These are phyloP conservation scores for Pterocles burchelli DNA, from an alignment of 2,113 vertebrate species.

Conservation along the genomic window DNA sequence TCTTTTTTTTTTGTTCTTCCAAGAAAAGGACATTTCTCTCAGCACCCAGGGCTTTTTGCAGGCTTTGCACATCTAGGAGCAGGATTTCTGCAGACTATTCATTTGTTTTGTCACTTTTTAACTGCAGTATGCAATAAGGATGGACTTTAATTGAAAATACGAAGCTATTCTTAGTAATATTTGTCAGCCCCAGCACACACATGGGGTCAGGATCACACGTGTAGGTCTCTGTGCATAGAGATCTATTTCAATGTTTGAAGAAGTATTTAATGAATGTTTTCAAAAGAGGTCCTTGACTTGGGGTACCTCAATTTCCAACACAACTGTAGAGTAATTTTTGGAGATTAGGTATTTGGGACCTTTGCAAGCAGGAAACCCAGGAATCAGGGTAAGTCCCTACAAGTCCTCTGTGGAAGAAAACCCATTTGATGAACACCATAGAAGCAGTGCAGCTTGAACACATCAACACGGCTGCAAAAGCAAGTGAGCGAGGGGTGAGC, in stretches of 20 bases:
- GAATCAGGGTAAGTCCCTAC: background rate
- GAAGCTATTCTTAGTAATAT: background rate
- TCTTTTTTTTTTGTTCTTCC: background rate
- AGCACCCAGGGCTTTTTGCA: background rate
- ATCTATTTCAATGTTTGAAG: background rate
- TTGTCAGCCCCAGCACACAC: accelerated
- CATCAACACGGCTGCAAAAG: background rate
- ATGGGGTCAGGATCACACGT: accelerated
- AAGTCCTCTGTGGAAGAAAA: background rate
- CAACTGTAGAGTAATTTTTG: background rate
- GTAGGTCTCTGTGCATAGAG: background rate
- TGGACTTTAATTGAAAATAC: background rate
- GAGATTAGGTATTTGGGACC: background rate
- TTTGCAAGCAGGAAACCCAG: background rate
- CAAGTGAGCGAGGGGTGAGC: background rate
- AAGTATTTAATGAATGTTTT: background rate
- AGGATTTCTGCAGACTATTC: background rate
- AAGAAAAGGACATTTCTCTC: background rate
- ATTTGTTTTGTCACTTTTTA: background rate
- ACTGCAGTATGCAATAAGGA: no score
- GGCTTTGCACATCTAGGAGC: background rate
- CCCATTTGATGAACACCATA: background rate
- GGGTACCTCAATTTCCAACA: background rate
- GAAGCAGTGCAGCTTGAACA: background rate
- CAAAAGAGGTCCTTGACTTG: background rate